A percentile compares a stretch with the other conserved stretches of the same genome.
These are phyloP conservation scores for Xyrichtys novacula DNA, from an alignment of 2,797 vertebrate species.

Conservation along the genomic window DNA sequence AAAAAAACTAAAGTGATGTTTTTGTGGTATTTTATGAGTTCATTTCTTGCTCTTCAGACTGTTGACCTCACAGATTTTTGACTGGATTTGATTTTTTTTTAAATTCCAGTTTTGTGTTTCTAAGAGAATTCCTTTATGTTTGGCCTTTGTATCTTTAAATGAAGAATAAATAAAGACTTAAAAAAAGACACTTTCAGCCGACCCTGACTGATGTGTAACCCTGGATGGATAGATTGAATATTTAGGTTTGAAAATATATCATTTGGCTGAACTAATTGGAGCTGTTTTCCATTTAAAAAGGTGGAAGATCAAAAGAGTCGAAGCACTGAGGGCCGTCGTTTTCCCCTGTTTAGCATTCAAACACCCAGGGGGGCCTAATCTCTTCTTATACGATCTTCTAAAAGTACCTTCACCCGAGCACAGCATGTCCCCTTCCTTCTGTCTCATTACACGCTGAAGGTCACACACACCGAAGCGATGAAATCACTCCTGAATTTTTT, in stretches of 20 bases:
- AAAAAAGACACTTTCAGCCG: too few species aligned
- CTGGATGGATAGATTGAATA: constrained; percentile 26
- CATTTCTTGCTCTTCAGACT: constrained; percentile 57
- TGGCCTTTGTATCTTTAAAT: constrained; percentile 73
- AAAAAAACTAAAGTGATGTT: constrained; percentile 29
- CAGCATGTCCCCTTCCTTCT: constrained; percentile 20
- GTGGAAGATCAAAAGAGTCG: constrained; percentile 71
- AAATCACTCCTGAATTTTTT: too few species aligned
- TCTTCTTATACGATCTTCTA: constrained; percentile 47
- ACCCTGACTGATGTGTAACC: neutral
- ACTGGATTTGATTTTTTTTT: constrained; percentile 52
- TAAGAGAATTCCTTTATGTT: constrained; percentile 68
- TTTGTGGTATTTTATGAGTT: constrained; percentile 57
- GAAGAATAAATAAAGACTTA: constrained; percentile 73
- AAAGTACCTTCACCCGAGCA: constrained; percentile 56
- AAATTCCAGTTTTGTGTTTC: constrained; percentile 70
- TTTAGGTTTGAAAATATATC: constrained; percentile 21
- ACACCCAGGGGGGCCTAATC: constrained; percentile 61
- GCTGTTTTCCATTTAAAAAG: constrained; percentile 79
- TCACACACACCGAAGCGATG: constrained; percentile 50
- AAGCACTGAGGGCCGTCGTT: constrained; percentile 52
- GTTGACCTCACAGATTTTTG: constrained; percentile 58
- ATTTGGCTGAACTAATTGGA: constrained; percentile 57
- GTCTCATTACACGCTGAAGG: constrained; percentile 58
- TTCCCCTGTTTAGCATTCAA: constrained; percentile 79